Evolutionary conservation across 2,888 invertebrate genomes (phyloP), one percentile per base, ranked within the genome.

Genomic region (Eretmocerus hayati): DNA sequence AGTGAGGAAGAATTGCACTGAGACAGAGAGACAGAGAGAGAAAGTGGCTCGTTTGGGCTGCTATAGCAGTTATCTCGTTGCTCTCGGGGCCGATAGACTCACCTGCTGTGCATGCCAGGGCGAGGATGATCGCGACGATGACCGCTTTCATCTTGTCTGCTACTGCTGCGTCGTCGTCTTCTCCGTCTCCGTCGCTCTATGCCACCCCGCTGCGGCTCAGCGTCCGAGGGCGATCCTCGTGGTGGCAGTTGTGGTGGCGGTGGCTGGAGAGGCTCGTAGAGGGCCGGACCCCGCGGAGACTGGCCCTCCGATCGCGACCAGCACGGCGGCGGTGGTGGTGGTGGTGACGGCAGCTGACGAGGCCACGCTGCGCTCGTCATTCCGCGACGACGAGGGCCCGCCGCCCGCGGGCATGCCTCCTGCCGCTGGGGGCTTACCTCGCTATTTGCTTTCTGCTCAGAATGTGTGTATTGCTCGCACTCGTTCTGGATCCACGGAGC

Each of bases 81-180:
- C 33, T 15, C 19, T 16, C 23, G 45, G 15, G 21, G 11, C 19
- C 15, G 38, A 19, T 11, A 26, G 26, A 11, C 41, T 35, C 16
- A 13, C 31, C 22, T 11, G 15, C 19, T n/a, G 15, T 44, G 26
- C 30, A 11, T 26, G 8, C 26, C 6, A 26, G 26, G 8, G 26
- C 26, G 26, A 11, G 8, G 26, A 26, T 11, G 26, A 26, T 20
- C 21, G n/a, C 21, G 26, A n/a, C n/a, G n/a, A n/a, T n/a, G n/a
- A n/a, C n/a, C 19, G 18, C 19, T 37, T 18, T 42, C 32, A 18
- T 13, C 36, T 20, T 20, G 19, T 5, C 16, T 8, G 35, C 23
- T 33, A 23, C 32, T 22, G 42, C 40, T 49, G 36, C 22, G 20
- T 37, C 20, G 23, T 11, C 22, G 31, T 22, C 36, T 32, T 40